Percentiles rank a stretch among this genome's conserved stretches.
Evolutionary conservation across 2,888 invertebrate species (phyloP).

Genomic region (Habrosyne pyritoides): DNA sequence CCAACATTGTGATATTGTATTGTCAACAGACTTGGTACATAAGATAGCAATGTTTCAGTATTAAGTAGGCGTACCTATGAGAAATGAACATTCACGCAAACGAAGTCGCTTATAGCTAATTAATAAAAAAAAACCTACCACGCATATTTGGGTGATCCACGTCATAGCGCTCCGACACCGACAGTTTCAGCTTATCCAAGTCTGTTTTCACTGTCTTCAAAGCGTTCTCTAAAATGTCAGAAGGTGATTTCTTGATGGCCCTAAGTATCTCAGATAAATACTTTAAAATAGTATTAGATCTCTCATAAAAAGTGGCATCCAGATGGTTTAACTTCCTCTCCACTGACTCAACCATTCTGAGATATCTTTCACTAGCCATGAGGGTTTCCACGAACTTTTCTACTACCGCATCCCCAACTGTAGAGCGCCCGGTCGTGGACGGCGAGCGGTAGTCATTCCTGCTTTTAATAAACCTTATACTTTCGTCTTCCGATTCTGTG

Average conservation of each 20-base stretch:
- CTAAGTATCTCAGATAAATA: constrained; percentile 60
- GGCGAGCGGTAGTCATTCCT: constrained; percentile 21
- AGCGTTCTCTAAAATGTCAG: constrained; percentile 40
- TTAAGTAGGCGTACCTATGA: too few relatives aligned
- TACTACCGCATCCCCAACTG: constrained; percentile 52
- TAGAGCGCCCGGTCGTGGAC: constrained; percentile 27
- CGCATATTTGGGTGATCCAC: constrained; percentile 38
- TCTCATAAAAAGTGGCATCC: constrained; percentile 60
- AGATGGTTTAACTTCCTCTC: constrained; percentile 61
- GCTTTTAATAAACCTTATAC: constrained; percentile 9
- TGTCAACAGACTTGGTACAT: too few relatives aligned
- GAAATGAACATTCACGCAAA: too few relatives aligned
- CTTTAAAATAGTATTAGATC: constrained; percentile 58
- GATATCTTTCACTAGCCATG: constrained; percentile 64
- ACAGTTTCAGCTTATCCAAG: constrained; percentile 47
- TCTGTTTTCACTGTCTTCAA: constrained; percentile 48
- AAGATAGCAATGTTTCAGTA: too few relatives aligned
- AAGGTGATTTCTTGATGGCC: constrained; percentile 40
- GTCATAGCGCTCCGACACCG: constrained; percentile 34
- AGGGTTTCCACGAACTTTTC: constrained; percentile 71
- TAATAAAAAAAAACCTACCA: constrained; percentile 36
- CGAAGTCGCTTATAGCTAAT: neutral
- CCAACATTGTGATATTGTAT: too few relatives aligned
- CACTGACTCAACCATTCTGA: constrained; percentile 64
- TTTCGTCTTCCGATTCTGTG: neutral